phyloP scores from a whole-genome alignment of 2,113 vertebrate species.

The Oxyura jamaicensis region DNA sequence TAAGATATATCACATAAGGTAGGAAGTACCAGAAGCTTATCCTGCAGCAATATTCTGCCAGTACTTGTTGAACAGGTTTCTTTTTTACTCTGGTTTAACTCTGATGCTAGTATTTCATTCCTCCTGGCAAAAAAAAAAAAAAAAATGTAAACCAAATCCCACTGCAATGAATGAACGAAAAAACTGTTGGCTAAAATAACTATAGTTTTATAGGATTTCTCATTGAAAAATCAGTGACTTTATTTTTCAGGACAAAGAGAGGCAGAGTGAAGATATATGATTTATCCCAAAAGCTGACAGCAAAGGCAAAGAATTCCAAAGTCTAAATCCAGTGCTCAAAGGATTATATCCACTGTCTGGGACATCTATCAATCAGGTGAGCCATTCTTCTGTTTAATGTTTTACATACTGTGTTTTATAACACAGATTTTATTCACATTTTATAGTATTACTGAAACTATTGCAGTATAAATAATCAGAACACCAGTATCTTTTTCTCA shows the following conservation, averaged over 20 bases:
- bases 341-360: neutral
- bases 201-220: neutral
- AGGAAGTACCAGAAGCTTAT: conserved; percentile 32
- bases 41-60: conserved; percentile 21
- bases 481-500: neutral
- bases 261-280: neutral
- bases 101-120: neutral
- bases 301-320: neutral
- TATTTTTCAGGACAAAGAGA: neutral
- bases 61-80: conserved; percentile 21
- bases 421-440: neutral
- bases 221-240: conserved; percentile 4
- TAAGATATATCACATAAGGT: conserved; percentile 2
- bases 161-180: neutral
- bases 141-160: neutral
- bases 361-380: neutral
- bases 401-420: neutral
- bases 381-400: neutral
- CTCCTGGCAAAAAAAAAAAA: conserved; percentile 17
- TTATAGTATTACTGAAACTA: neutral
- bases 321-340: neutral
- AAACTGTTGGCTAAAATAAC: neutral
- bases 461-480: neutral
- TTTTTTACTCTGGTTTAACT: neutral
- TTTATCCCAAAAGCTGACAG: neutral